Base-by-base conservation (phyloP, 2,797 vertebrate species). In the Dicrostonyx torquatus region DNA sequence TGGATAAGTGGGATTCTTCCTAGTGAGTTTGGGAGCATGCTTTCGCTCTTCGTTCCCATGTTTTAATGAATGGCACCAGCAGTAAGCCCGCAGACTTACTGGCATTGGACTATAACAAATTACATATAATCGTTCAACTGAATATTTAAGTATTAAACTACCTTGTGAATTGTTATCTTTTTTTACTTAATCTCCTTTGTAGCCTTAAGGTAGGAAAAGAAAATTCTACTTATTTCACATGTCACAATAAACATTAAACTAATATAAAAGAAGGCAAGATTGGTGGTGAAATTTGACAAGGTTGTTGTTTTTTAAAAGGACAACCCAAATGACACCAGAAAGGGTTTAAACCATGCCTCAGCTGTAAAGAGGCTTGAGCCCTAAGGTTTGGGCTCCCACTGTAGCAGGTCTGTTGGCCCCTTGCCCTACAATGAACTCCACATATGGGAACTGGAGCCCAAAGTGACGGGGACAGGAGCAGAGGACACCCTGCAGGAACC, bases 281-380 rank as follows among this genome's bases (percentile, higher is more conserved):
- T 91, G 60, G 24, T 96, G 50, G 89, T 95, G 64, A 96, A 96
- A 97, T 40, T 97, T 75, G n/a, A 84, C 75, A 75, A 60, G 83
- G 34, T 93, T 95, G 0, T 64, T 70, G 5, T 29, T 87, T 68
- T 50, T 73, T 40, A 10, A 45, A 58, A 76, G 40, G 4, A 48
- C 50, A 82, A 79, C 55, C n/a, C 79, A 91, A 87, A 89, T 24
- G 18, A 53, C 62, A 92, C 53, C 70, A 73, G 70, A 31, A 43
- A 29, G 70, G 4, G 8, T 60, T 85, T 87, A 72, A 87, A 91
- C 37, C 85, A 34, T 55, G 73, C 75, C 72, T 82, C 88, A 4
- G 22, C 73, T 75, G 24, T 62, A 62, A 76, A 53, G 43, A 75
- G 72, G 48, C 37, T 78, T 53, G 43, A 22, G 75, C 34, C 72